Conservation (phyloP, 2,113 vertebrate genomes). For the Myrmecobius fasciatus region DNA sequence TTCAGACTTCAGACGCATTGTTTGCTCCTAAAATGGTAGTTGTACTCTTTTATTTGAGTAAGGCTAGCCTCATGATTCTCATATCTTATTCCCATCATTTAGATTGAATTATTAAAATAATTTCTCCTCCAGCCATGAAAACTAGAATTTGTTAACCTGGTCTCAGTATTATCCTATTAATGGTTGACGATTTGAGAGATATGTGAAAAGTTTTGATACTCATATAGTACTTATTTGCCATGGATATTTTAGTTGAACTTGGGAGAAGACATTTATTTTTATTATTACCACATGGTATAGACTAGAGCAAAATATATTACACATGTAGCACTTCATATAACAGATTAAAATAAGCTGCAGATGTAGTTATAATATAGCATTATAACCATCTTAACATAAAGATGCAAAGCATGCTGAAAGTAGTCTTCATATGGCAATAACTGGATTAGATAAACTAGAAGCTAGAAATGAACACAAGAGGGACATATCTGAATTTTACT, state of each 20-base stretch:
- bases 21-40: conserved; percentile 6
- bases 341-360: conserved; percentile 69
- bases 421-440: conserved; percentile 14
- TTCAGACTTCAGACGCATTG: conserved; percentile 48
- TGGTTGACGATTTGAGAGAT: conserved; percentile 28
- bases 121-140: conserved; percentile 36
- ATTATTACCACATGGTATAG: conserved; percentile 68
- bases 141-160: conserved; percentile 37
- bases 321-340: conserved; percentile 77
- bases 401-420: background rate
- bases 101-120: conserved; percentile 17
- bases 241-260: conserved; percentile 68
- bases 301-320: conserved; percentile 76
- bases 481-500: background rate
- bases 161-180: conserved; percentile 34
- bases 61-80: background rate
- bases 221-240: conserved; percentile 41
- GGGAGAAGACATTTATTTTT: conserved; percentile 74
- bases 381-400: conserved; percentile 30
- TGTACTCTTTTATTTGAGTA: background rate
- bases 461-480: conserved; percentile 3
- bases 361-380: conserved; percentile 70
- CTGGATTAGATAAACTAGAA: conserved; percentile 19
- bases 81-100: conserved; percentile 24
- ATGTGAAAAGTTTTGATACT: background rate